Conservation (phyloP, 2,888 invertebrate genomes). For the Rhagonycha lutea region DNA sequence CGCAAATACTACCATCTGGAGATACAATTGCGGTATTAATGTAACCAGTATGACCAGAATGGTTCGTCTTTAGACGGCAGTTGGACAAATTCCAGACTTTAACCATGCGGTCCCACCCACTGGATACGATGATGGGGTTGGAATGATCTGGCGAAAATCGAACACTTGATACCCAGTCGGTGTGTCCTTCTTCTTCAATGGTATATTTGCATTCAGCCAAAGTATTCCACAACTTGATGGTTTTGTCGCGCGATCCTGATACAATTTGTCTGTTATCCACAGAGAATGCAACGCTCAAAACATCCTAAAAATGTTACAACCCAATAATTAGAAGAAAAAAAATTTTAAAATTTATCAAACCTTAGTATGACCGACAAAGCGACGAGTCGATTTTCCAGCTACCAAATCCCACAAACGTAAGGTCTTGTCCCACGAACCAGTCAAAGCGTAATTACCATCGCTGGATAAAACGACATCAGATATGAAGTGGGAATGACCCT, state of each 20-base stretch:
- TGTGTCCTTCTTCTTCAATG: slow-evolving; percentile 93
- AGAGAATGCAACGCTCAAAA: slow-evolving; percentile 98
- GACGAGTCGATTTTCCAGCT: slow-evolving; percentile 93
- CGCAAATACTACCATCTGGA: slow-evolving; percentile 98
- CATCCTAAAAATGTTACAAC: slow-evolving; percentile 70
- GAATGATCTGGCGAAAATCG: slow-evolving; percentile 97
- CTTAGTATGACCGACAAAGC: slow-evolving; percentile 99
- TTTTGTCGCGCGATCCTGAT: slow-evolving; percentile 97
- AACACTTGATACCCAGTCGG: slow-evolving; percentile 97
- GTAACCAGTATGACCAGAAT: slow-evolving; percentile 95
- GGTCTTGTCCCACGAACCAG: slow-evolving; percentile 99
- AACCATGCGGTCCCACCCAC: slow-evolving; percentile 93
- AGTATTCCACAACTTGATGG: slow-evolving; percentile 99
- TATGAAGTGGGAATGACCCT: slow-evolving; percentile 98
- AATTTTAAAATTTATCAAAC: slow-evolving; percentile 64
- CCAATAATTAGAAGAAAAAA: background rate
- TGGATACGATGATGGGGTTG: slow-evolving; percentile 98
- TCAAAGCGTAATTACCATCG: slow-evolving; percentile 98
- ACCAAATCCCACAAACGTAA: slow-evolving; percentile 98
- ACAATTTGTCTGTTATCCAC: slow-evolving; percentile 99
- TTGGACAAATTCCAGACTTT: slow-evolving; percentile 98
- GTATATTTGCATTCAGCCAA: slow-evolving; percentile 99
- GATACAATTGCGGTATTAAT: slow-evolving; percentile 98
- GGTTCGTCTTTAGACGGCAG: slow-evolving; percentile 98
- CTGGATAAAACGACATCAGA: slow-evolving; percentile 98